phyloP scores from a whole-genome alignment of 2,888 invertebrate genomes.

The Ommatoiulus sabulosus region DNA sequence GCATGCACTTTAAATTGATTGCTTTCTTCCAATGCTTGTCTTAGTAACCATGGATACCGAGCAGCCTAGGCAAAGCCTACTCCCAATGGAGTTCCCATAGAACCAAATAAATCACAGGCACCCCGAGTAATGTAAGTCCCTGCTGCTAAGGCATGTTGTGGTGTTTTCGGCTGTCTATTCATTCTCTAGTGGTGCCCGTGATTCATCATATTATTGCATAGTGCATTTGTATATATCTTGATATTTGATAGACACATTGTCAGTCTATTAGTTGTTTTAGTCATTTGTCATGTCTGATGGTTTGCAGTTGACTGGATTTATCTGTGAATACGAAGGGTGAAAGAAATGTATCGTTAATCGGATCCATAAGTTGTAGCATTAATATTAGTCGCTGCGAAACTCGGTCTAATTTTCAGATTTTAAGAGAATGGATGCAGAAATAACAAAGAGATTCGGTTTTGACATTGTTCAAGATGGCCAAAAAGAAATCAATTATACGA shows the following conservation, averaged over 20 bases:
- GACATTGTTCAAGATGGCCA: not conserved
- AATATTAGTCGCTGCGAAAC: too few relatives aligned
- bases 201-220: conserved; percentile 54
- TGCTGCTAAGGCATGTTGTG: conserved; percentile 53
- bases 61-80: conserved; percentile 59
- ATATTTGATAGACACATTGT: conserved; percentile 52
- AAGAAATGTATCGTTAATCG: not conserved
- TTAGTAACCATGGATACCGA: conserved; percentile 60
- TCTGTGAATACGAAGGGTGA: conserved; percentile 42
- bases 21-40: conserved; percentile 59
- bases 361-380: not conserved
- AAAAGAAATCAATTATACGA: not conserved
- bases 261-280: conserved; percentile 49
- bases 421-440: not conserved
- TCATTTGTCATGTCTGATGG: conserved; percentile 51
- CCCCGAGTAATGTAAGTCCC: conserved; percentile 57
- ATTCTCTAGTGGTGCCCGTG: conserved; percentile 53
- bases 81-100: conserved; percentile 59
- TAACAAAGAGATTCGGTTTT: not conserved
- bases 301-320: conserved; percentile 45
- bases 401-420: not conserved
- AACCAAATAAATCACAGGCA: conserved; percentile 54
- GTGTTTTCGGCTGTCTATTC: conserved; percentile 52
- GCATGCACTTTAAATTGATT: conserved; percentile 58
- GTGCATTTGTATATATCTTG: conserved; percentile 53